Evolutionary conservation across 2,797 vertebrate species (phyloP), one percentile per base, ranked within the genome.

Genomic region (Moxostoma hubbsi): DNA sequence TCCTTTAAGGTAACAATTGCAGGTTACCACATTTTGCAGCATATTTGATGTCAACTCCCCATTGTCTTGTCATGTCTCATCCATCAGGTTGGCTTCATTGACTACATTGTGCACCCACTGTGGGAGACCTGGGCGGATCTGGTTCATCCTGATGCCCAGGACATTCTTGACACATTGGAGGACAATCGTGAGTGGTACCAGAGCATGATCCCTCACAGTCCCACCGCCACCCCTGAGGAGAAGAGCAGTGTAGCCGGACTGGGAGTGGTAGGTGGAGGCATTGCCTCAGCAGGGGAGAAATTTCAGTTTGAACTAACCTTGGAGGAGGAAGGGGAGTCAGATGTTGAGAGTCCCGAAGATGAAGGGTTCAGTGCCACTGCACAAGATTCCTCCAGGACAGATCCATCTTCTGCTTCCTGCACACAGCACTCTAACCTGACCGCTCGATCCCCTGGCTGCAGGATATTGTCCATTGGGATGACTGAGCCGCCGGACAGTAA

Each of bases 131-230:
- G 96, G 97, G 97, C 96, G 0, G 96, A 98, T 83, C 90, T 98
- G 5, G 96, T 98, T 18, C 96, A 98, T 72, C 97, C 97, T 0
- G 97, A 97, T 0, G 96, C 96, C 7, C 96, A 97, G 87, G 96
- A 95, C 84, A 94, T 98, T 85, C 88, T 98, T 82, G 96, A 97
- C 91, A 97, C 93, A 0, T 88, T 98, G 81, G 96, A 98, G 88
- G 96, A 98, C 87, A 98, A 98, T 90, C 90, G 96, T 9, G 95
- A 98, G 51, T 98, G 96, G 96, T 98, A 97, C 89, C 96, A 97
- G 87, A 97, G 96, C 90, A 96, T 96, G 95, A 96, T 98, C 84
- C 94, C 95, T 0, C 93, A 90, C 84, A 98, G 96, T 85, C 97
- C 97, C 0, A 94, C 93, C 0, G 94, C 93, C 0, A 84, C 90